Percentiles rank a stretch among this genome's conserved stretches.
Evolutionary conservation across 1,140 invertebrate species (phyloP).

Genomic region (Nasonia vitripennis): DNA sequence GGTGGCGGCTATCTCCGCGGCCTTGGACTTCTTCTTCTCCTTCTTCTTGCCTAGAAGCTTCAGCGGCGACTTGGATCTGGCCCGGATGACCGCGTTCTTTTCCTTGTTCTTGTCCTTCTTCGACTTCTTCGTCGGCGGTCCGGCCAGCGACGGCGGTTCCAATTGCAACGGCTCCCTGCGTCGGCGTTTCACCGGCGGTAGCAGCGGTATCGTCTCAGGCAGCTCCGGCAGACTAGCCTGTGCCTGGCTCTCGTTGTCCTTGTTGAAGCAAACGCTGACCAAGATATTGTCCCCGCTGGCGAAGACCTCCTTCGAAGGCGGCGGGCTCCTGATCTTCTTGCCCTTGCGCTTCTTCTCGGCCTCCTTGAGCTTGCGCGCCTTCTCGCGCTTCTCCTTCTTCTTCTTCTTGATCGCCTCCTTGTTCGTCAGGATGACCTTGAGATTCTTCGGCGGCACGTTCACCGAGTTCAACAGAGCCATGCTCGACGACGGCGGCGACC

Average conservation of each 20-base stretch:
- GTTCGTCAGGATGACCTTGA: constrained; percentile 76
- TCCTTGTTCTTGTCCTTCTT: constrained; percentile 73
- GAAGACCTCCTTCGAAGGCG: constrained; percentile 91
- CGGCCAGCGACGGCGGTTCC: constrained; percentile 54
- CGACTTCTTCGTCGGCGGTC: constrained; percentile 62
- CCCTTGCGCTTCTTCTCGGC: constrained; percentile 74
- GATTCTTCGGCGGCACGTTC: constrained; percentile 69
- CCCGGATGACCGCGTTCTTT: constrained; percentile 58
- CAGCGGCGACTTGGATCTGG: constrained; percentile 68
- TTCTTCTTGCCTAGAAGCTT: constrained; percentile 71
- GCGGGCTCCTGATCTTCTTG: constrained; percentile 69
- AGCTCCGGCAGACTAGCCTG: constrained; percentile 58
- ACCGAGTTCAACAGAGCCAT: constrained; percentile 63
- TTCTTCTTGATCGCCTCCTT: constrained; percentile 78
- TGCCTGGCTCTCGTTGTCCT: constrained; percentile 77
- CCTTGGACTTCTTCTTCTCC: constrained; percentile 76
- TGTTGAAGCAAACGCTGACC: constrained; percentile 93
- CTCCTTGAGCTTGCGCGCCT: constrained; percentile 70
- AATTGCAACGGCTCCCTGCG: constrained; percentile 63
- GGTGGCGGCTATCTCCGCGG: constrained; percentile 71
- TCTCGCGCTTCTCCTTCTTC: constrained; percentile 76
- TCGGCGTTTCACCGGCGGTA: constrained; percentile 67
- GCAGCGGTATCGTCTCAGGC: constrained; percentile 72
- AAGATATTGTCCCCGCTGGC: constrained; percentile 93
- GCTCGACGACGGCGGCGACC: constrained; percentile 63